Base-by-base conservation (phyloP, 2,113 vertebrate species). In the Hippocampus guttulatus region DNA sequence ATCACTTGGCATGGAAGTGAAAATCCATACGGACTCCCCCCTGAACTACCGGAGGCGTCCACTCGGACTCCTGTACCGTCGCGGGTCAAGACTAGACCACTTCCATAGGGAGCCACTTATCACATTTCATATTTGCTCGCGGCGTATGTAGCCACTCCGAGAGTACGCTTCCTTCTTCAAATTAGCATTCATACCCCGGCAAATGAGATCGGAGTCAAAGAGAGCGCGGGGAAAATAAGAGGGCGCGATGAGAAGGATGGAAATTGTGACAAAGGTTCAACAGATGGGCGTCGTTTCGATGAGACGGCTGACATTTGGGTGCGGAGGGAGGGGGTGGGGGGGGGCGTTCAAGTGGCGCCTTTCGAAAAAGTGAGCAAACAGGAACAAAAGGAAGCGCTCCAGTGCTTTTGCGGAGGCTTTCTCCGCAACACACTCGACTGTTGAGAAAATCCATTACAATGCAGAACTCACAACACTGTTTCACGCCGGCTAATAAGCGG, bases 21-120 rank as follows among this genome's bases (percentile, higher is more conserved):
- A 90, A 90, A 92, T 92, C 91, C 81, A 91, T 90, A 83, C 57
- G 15, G 8, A 77, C 81, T 58, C 81, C 85, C 80, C 79, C 64
- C 43, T 1, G 81, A 88, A 33, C 54, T 57, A 69, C 20, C 18
- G 62, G 58, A 61, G 23, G 21, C 67, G 38, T 18, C 0, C 2
- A 69, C 60, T 18, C 9, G 54, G n/a, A 40, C 69, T 70, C 68
- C 57, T 61, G 52, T 25, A n/a, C 49, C 49, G 68, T 55, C 12
- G 49, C 9, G 43, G 81, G 79, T 84, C 70, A 62, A 67, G 72
- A 81, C 75, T 73, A 68, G 25, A 55, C 75, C 45, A 65, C 47
- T 52, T 75, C 75, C 47, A 74, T 65, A 58, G 69, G 69, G 79
- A 81, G 67, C 52, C 75, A 82, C 73, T 85, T 84, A 84, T 79